phyloP scores from a whole-genome alignment of 2,113 vertebrate genomes.

The Platichthys stellatus region DNA sequence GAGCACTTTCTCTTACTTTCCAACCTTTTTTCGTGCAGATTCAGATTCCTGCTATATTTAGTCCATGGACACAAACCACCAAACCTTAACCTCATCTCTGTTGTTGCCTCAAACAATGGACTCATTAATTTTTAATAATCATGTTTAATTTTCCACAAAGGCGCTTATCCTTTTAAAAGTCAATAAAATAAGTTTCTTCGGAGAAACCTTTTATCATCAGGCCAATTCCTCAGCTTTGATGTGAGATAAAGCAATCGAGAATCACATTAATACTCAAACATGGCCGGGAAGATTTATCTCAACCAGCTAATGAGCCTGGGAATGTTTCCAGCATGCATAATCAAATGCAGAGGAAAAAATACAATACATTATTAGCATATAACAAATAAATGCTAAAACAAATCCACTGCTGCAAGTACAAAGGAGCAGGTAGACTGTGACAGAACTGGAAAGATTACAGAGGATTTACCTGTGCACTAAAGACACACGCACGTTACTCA shows the following conservation, averaged over 20 bases:
- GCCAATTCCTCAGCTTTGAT: constrained; percentile 75
- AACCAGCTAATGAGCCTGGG: constrained; percentile 71
- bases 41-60: constrained; percentile 24
- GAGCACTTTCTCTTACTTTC: background rate
- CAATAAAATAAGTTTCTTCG: constrained; percentile 60
- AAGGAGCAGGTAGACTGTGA: constrained; percentile 58
- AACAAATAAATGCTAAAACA: constrained; percentile 58
- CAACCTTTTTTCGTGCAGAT: constrained; percentile 1
- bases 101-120: constrained; percentile 38
- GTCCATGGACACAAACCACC: constrained; percentile 10
- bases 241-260: constrained; percentile 74
- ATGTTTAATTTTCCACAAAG: constrained; percentile 62
- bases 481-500: constrained; percentile 5
- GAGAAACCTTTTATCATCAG: constrained; percentile 69
- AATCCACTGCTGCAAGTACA: constrained; percentile 41
- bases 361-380: constrained; percentile 75
- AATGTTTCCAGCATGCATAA: constrained; percentile 74
- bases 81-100: constrained; percentile 37
- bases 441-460: constrained; percentile 54
- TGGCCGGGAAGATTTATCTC: constrained; percentile 70
- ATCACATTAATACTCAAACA: constrained; percentile 72
- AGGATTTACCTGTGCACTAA: constrained; percentile 48
- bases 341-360: constrained; percentile 67
- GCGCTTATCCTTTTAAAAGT: constrained; percentile 61
- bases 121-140: constrained; percentile 65